These are phyloP conservation scores for Cataglyphis cursor DNA, from an alignment of 2,888 invertebrate genomes.

Conservation along the genomic window DNA sequence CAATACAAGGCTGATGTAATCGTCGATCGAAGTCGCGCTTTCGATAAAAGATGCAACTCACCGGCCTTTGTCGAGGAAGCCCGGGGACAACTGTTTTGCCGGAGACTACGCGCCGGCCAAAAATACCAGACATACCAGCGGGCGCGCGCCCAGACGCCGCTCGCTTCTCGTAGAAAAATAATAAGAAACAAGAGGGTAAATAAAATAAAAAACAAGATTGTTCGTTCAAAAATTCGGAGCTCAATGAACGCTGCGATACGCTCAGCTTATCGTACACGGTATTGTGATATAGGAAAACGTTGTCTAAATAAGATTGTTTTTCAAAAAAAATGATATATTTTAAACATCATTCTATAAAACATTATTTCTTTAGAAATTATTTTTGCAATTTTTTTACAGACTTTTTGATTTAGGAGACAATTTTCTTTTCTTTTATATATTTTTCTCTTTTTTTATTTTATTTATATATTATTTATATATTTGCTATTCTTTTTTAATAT, in stretches of 20 bases:
- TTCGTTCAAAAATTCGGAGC: slow-evolving; percentile 65
- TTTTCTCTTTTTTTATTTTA: background rate
- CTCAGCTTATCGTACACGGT: slow-evolving; percentile 2
- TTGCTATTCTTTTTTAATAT: background rate
- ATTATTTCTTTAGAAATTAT: too few relatives aligned
- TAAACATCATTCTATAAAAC: too few relatives aligned
- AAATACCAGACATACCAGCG: slow-evolving; percentile 86
- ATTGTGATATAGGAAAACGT: background rate
- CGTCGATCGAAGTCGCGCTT: background rate
- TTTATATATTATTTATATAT: background rate
- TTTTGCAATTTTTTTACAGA: too few relatives aligned
- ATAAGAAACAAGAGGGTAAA: slow-evolving; percentile 60
- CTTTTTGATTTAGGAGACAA: too few relatives aligned
- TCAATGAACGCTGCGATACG: slow-evolving; percentile 61
- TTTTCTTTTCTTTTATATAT: background rate
- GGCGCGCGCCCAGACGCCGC: slow-evolving; percentile 86
- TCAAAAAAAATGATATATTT: background rate
- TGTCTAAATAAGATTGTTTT: background rate
- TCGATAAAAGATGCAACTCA: background rate
- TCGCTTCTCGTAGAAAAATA: slow-evolving; percentile 75
- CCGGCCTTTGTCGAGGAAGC: background rate
- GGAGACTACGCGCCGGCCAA: slow-evolving; percentile 73
- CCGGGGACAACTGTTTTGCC: slow-evolving; percentile 79
- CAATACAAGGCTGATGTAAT: background rate
- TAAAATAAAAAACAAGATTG: slow-evolving; percentile 45